Percentiles rank a stretch among this genome's conserved stretches.
Evolutionary conservation across 2,113 vertebrate genomes (phyloP).

Genomic region (Sphaerodactylus townsendi): DNA sequence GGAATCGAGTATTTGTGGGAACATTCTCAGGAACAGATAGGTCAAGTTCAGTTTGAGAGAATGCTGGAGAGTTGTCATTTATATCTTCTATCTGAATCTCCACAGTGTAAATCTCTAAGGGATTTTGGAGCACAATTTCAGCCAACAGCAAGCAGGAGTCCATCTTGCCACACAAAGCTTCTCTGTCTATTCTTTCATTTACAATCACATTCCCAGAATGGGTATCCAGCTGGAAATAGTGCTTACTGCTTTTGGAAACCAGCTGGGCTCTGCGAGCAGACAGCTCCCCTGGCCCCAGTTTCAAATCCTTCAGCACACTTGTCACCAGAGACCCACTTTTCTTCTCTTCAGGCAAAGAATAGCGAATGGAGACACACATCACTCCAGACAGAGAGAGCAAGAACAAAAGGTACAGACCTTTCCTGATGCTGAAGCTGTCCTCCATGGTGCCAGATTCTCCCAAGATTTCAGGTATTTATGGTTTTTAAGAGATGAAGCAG

Average conservation of each 20-base stretch:
- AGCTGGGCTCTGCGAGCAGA: constrained; percentile 22
- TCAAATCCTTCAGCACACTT: constrained; percentile 71
- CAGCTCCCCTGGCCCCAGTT: constrained; percentile 45
- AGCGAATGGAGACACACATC: constrained; percentile 13
- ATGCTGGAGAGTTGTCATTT: constrained; percentile 71
- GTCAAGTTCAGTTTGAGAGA: constrained; percentile 58
- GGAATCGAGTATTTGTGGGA: constrained; percentile 70
- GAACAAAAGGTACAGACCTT: constrained; percentile 50
- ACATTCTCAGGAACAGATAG: constrained; percentile 74
- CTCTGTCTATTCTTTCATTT: constrained; percentile 62
- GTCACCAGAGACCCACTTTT: constrained; percentile 66
- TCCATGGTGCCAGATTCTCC: not conserved
- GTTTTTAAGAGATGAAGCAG: too few species aligned
- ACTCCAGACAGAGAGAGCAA: constrained; percentile 39
- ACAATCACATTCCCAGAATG: constrained; percentile 68
- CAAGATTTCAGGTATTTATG: too few species aligned
- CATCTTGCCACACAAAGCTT: constrained; percentile 62
- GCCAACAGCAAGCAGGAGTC: constrained; percentile 69
- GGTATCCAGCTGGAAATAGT: constrained; percentile 66
- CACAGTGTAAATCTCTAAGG: constrained; percentile 66
- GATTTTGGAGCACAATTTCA: constrained; percentile 70
- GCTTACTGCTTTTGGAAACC: constrained; percentile 56
- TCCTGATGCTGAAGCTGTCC: constrained; percentile 9
- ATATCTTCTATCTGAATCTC: constrained; percentile 72
- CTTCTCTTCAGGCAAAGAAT: constrained; percentile 64